Percentiles rank a stretch among this genome's conserved stretches.
Evolutionary conservation across 53 echinoderm and acorn worm genomes (phyloP).

Genomic region (Holothuria scabra): DNA sequence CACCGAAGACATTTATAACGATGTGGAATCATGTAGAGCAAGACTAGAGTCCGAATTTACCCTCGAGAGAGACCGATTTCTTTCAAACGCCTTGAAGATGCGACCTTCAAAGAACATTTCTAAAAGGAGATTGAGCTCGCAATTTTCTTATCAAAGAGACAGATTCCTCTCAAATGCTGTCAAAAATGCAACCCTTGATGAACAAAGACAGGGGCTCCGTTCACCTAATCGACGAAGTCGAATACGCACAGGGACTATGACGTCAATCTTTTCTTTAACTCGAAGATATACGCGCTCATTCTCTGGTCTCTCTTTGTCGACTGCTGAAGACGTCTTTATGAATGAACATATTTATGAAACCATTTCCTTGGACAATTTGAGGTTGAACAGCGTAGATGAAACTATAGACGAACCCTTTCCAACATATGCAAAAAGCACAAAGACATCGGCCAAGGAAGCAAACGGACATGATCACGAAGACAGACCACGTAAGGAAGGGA

Average conservation of each 20-base stretch:
- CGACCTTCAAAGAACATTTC: neutral
- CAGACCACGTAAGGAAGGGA: neutral
- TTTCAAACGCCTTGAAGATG: constrained; percentile 18
- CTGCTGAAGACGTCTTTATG: constrained; percentile 7
- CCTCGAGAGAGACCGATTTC: constrained; percentile 4
- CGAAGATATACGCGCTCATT: neutral
- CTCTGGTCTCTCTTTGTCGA: neutral
- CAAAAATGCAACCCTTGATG: neutral
- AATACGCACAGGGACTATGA: neutral
- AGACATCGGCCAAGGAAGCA: too few relatives aligned
- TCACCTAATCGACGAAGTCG: neutral
- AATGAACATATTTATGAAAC: constrained; percentile 28
- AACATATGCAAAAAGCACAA: too few relatives aligned
- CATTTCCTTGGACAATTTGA: constrained; percentile 8
- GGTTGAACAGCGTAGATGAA: neutral
- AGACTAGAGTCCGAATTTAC: constrained; percentile 19
- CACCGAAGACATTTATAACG: neutral
- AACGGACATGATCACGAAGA: neutral
- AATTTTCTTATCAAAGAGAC: neutral
- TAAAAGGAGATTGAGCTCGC: neutral
- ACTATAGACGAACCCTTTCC: too few relatives aligned
- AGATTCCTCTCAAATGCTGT: neutral
- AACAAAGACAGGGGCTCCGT: neutral
- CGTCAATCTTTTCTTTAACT: neutral
- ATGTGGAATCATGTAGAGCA: neutral